Evolutionary conservation across 2,888 invertebrate genomes (phyloP).

Genomic region (Lithophane leautieri): DNA sequence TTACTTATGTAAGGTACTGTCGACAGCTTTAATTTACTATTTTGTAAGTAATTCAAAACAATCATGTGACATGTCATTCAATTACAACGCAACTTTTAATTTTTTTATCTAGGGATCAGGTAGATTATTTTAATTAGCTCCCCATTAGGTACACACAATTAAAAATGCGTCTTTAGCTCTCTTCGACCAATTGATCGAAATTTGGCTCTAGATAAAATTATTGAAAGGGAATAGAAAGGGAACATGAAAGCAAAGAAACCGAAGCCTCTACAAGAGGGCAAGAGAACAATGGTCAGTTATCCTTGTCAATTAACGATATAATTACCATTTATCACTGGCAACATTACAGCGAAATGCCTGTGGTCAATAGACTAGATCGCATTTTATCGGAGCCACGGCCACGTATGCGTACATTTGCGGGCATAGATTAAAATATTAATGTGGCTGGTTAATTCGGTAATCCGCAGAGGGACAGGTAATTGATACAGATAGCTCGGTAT

Average conservation of each 20-base stretch:
- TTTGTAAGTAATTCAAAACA: constrained; percentile 23
- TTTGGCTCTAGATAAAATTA: not conserved
- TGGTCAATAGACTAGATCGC: constrained; percentile 58
- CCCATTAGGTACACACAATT: not conserved
- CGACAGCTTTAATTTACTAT: not conserved
- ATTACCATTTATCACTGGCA: constrained; percentile 39
- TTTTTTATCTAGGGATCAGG: no score
- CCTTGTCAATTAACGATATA: constrained; percentile 16
- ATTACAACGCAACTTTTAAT: no score
- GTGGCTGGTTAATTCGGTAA: constrained; percentile 71
- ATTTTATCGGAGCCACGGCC: constrained; percentile 43
- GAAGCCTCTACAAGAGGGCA: not conserved
- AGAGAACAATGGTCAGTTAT: not conserved
- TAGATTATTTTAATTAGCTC: not conserved
- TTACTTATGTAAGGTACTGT: constrained; percentile 4
- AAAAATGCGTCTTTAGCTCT: not conserved
- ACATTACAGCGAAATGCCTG: constrained; percentile 38
- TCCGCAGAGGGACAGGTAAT: constrained; percentile 71
- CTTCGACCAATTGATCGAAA: no score
- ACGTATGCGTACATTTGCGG: constrained; percentile 59
- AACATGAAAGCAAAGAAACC: not conserved
- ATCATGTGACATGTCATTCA: no score
- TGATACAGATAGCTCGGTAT: constrained; percentile 72
- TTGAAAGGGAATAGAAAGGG: not conserved
- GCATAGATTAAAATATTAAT: constrained; percentile 73